Evolutionary conservation across 2,888 invertebrate species (phyloP).

Genomic region (Metallyticus violacea): DNA sequence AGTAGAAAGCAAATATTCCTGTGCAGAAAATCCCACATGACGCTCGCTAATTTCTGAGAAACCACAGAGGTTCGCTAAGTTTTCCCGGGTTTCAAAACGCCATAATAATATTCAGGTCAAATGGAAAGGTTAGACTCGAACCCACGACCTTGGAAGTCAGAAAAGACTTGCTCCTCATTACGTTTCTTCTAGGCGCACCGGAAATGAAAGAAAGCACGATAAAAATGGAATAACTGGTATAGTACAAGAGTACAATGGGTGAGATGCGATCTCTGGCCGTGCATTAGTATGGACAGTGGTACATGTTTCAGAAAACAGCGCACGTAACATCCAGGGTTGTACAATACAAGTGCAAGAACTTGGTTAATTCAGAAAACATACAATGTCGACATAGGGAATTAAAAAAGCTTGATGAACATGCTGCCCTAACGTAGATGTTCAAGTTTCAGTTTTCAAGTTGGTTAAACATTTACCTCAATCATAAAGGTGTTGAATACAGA

Average conservation of each 20-base stretch:
- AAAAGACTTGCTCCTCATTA: not conserved
- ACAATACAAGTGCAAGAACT: not conserved
- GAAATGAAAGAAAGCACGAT: not conserved
- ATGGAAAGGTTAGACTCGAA: not conserved
- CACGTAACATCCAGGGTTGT: not conserved
- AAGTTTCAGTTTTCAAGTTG: no score
- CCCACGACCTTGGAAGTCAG: not conserved
- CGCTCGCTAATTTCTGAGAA: not conserved
- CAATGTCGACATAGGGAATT: no score
- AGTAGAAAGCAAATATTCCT: not conserved
- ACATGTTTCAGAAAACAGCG: not conserved
- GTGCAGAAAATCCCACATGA: not conserved
- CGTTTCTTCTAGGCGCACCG: not conserved
- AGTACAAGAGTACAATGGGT: not conserved
- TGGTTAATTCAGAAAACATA: no score
- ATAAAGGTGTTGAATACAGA: no score
- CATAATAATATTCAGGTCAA: not conserved
- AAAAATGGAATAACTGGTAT: not conserved
- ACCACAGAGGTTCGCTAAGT: not conserved
- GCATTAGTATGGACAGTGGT: not conserved
- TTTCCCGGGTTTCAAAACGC: not conserved
- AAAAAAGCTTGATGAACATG: no score
- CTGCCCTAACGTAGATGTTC: no score
- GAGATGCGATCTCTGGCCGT: not conserved
- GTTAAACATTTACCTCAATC: no score